Evolutionary conservation across 2,888 invertebrate species (phyloP).

Genomic region (Euplagia quadripunctaria): DNA sequence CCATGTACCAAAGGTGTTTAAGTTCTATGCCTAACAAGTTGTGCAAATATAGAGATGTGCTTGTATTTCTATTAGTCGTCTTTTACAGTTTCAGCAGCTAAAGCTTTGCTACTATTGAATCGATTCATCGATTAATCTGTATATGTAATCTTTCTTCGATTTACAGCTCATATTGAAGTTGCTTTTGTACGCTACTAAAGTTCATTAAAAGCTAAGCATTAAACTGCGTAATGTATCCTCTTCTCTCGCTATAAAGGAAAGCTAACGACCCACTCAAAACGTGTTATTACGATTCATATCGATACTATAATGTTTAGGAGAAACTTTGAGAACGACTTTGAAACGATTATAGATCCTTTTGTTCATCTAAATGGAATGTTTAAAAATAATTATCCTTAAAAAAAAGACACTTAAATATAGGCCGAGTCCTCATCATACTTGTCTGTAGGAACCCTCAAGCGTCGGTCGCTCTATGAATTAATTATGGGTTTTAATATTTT

Average conservation of each 20-base stretch:
- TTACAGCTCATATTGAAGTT: neutral
- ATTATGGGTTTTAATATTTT: neutral
- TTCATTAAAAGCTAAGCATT: conserved; percentile 15
- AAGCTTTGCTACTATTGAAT: neutral
- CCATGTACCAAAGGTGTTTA: neutral
- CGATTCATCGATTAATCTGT: conserved; percentile 2
- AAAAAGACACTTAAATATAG: neutral
- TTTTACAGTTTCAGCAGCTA: neutral
- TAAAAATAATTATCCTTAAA: neutral
- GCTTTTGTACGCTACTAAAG: conserved; percentile 13
- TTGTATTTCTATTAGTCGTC: neutral
- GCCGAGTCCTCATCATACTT: neutral
- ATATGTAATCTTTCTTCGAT: neutral
- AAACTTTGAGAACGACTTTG: too few relatives aligned
- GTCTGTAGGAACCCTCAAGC: neutral
- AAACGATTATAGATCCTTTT: conserved; percentile 31
- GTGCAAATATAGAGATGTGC: neutral
- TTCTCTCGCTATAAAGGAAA: conserved; percentile 16
- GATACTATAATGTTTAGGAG: conserved; percentile 14
- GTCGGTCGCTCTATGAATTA: neutral
- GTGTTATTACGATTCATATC: conserved; percentile 24
- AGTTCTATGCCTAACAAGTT: neutral
- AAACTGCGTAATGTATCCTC: conserved; percentile 18
- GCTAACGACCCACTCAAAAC: conserved; percentile 20
- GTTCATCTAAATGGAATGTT: conserved; percentile 16